Evolutionary conservation across 2,797 vertebrate genomes (phyloP), one percentile per base, ranked within the genome.

Genomic region (Setipinna tenuifilis): DNA sequence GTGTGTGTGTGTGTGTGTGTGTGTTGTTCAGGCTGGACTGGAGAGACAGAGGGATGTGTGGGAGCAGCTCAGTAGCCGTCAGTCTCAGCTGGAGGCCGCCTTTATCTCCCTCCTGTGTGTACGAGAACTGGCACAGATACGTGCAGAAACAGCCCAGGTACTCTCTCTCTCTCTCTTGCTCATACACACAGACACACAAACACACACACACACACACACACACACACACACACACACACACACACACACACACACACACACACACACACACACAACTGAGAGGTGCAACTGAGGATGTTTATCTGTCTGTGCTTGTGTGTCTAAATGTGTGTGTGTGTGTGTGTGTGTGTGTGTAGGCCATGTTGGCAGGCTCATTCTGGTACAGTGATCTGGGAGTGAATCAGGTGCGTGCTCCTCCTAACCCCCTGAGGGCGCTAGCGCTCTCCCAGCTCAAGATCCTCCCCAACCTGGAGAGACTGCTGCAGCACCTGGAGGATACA

Each of bases 131-230:
- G 95, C 92, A 84, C 91, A 87, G 83, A 94, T 97, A 41, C 93
- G 92, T 0, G 92, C 90, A 0, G 91, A 95, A 78, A 96, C 96
- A 0, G 92, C 94, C 80, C 96, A 96, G 96, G 97, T 98, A 85
- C 71, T 57, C 59, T 11, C 75, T n/a, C n/a, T n/a, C n/a, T n/a
- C n/a, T n/a, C n/a, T 59, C 82, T 21, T 48, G 28, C 81, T 28
- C 81, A 82, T 46, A 54, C 19, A 82, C 81, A 28, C 81, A 48
- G 19, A n/a, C 41, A 48, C 19, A 82, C 46, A 54, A n/a, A 54
- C 81, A 6, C 48, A 57, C 81, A 82, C n/a, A 25, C 9, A 14
- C 50, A 41, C 35, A 41, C 35, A 41, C 35, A 41, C 35, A 41
- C 35, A 41, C 35, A 41, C 35, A 80, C 25, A 31, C 7, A 31